A percentile compares a stretch with the other conserved stretches of the same genome.
phyloP scores from a whole-genome alignment of 2,797 vertebrate genomes.

The Lateolabrax maculatus region DNA sequence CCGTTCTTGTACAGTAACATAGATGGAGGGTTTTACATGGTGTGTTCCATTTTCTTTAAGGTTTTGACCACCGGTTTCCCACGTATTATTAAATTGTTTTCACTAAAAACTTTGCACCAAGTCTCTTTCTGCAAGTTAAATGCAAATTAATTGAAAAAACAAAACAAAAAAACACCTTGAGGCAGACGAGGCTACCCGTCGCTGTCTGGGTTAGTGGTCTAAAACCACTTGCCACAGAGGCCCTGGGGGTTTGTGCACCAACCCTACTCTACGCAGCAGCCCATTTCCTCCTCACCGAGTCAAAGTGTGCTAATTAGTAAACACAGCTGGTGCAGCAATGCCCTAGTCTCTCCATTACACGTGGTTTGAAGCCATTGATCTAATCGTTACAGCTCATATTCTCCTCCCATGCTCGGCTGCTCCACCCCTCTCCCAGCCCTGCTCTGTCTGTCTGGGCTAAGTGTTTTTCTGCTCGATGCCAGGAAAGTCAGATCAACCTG shows the following conservation, averaged over 20 bases:
- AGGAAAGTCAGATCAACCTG: constrained; percentile 19
- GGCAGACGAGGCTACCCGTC: constrained; percentile 16
- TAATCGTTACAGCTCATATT: constrained; percentile 42
- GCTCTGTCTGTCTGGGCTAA: not conserved
- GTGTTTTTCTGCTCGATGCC: not conserved
- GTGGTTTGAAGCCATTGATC: constrained; percentile 30
- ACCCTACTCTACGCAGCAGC: not conserved
- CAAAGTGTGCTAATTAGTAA: constrained; percentile 62
- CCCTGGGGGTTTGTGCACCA: constrained; percentile 40
- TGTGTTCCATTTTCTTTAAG: no score
- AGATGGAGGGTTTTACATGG: not conserved
- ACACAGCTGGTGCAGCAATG: constrained; percentile 46
- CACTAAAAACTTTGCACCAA: not conserved
- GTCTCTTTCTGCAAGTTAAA: not conserved
- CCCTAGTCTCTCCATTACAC: constrained; percentile 33
- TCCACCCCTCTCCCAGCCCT: constrained; percentile 1
- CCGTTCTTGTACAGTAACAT: not conserved
- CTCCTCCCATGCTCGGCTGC: constrained; percentile 23
- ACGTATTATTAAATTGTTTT: not conserved
- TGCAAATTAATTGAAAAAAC: constrained; percentile 9
- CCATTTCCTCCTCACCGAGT: constrained; percentile 47
- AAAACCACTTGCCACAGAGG: constrained; percentile 44
- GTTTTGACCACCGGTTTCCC: not conserved
- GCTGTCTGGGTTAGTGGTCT: constrained; percentile 39
- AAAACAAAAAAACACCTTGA: not conserved